These are phyloP conservation scores for Anoplius nigerrimus DNA, from an alignment of 2,888 invertebrate species.

Conservation along the genomic window DNA sequence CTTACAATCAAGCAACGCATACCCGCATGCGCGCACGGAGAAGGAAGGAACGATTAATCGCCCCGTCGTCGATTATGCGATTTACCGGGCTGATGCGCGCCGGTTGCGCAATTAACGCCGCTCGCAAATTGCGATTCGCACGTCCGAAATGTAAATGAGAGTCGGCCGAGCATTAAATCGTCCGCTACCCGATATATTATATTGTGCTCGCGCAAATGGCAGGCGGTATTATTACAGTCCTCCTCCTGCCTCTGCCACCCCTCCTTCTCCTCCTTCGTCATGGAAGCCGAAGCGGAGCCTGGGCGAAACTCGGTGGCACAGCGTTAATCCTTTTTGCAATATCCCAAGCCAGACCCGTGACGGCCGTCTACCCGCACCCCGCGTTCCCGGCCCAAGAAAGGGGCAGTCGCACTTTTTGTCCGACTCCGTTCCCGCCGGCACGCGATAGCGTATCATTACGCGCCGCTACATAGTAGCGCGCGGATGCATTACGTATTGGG, in stretches of 20 bases:
- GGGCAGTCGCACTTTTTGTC: constrained; percentile 25
- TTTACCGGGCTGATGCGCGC: constrained; percentile 14
- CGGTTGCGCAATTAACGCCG: constrained; percentile 24
- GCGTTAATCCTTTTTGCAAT: too few species aligned
- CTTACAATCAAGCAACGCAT: constrained; percentile 7
- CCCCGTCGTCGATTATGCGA: constrained; percentile 21
- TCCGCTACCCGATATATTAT: constrained; percentile 8
- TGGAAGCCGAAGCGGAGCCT: too few species aligned
- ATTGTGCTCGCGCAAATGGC: constrained; percentile 10
- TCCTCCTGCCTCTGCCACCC: background rate
- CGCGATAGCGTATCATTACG: constrained; percentile 49
- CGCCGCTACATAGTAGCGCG: constrained; percentile 28
- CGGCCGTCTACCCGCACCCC: too few species aligned
- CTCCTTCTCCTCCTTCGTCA: too few species aligned
- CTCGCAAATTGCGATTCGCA: constrained; percentile 18
- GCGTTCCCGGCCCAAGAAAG: too few species aligned
- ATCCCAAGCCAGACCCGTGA: too few species aligned
- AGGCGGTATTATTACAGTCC: constrained; percentile 18
- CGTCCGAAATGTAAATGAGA: constrained; percentile 31
- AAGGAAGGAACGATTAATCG: constrained; percentile 16
- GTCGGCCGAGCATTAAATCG: constrained; percentile 14
- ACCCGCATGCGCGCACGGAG: background rate
- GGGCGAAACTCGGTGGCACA: constrained; percentile 4
- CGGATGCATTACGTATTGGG: constrained; percentile 40
- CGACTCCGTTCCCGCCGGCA: constrained; percentile 40